Base-by-base conservation (phyloP, 2,888 invertebrate genomes). In the Leistus spinibarbis region DNA sequence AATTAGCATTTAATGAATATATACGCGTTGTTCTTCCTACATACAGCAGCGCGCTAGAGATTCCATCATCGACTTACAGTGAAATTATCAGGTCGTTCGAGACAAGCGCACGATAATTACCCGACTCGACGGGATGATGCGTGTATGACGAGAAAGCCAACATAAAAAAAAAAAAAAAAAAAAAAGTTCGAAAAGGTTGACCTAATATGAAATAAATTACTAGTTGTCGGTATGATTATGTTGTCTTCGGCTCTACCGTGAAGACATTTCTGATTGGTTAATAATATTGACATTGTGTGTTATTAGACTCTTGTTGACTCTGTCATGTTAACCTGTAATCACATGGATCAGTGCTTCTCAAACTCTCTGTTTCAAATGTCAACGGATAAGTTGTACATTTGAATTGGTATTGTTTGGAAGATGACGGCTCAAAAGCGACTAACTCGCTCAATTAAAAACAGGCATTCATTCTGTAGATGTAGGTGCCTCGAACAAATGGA, bases 251-350 rank as follows among this genome's bases (percentile, higher is more conserved):
- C 81, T 82, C 84, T 84, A 84, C 84, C 81, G 80, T 84, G 84
- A 81, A 83, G 85, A 85, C 85, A 85, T 85, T 83, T 84, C 83
- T 84, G 85, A 85, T 85, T 85, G 85, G 85, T 85, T 85, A 85
- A 85, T 85, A 83, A 85, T 85, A 85, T 85, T 85, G 85, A 85
- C 85, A 85, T 84, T 84, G 82, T 83, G 81, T 84, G 80, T 85
- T 85, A 84, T 85, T 85, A 84, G 81, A 82, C 81, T 80, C 82
- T 82, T 81, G 82, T 82, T 82, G 81, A 80, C 77, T 66, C 76
- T 76, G 77, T 76, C 78, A 69, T 77, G 73, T 77, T 77, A 78
- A 78, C 78, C 78, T 70, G 76, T 75, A 78, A 78, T 78, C 77
- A 77, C 66, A n/a, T 56, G 65, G 71, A 71, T 65, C 71, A 71